A percentile compares a stretch with the other conserved stretches of the same genome.
These are phyloP conservation scores for Monoplex corrugatus DNA, from an alignment of 2,888 invertebrate genomes.

Conservation along the genomic window DNA sequence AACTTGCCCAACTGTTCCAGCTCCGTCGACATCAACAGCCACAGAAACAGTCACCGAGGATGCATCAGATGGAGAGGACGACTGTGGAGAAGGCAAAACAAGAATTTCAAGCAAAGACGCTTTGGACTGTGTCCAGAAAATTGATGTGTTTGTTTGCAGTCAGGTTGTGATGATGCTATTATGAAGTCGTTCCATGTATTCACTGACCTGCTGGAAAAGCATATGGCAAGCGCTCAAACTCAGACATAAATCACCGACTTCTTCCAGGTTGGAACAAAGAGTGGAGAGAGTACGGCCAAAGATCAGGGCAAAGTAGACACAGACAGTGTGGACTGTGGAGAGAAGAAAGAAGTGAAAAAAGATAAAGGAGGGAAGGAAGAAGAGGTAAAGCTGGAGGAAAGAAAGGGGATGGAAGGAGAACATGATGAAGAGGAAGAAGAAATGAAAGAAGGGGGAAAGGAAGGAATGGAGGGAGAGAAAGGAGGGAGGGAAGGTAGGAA, in stretches of 20 bases:
- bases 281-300: background rate
- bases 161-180: background rate
- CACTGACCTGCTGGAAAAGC: conserved; percentile 24
- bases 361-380: background rate
- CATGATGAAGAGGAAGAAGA: background rate
- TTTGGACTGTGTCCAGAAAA: conserved; percentile 4
- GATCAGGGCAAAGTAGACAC: background rate
- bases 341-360: background rate
- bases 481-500: no score
- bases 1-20: background rate
- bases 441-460: background rate
- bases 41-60: background rate
- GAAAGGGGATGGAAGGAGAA: no score
- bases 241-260: background rate
- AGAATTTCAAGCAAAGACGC: background rate
- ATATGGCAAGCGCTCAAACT: background rate
- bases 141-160: background rate
- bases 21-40: conserved; percentile 9
- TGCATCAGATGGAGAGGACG: conserved; percentile 34
- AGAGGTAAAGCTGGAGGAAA: background rate
- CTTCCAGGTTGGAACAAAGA: background rate
- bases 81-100: conserved; percentile 17
- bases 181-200: background rate
- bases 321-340: background rate
- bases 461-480: background rate